Base-by-base conservation (phyloP, 2,888 invertebrate species). In the Zootermopsis nevadensis region DNA sequence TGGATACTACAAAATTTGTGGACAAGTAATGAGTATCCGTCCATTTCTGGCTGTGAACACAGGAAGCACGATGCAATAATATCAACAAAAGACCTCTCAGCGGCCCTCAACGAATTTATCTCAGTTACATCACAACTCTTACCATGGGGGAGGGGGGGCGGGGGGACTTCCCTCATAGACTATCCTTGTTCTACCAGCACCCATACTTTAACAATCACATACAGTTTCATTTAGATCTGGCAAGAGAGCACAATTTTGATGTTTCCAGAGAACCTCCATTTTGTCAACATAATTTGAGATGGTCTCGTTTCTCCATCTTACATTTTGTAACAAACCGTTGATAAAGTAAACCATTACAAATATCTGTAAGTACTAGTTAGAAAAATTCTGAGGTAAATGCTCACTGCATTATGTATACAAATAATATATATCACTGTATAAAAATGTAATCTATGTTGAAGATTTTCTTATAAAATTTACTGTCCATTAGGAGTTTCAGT, bases 121-220 rank as follows among this genome's bases (percentile, higher is more conserved):
- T 81, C 72, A 27, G 69, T 53, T 81, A 72, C 81, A 69, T 81
- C 72, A 81, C 72, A 81, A 53, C 69, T 72, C 48, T 31, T 42
- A 48, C 72, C 69, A 48, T 31, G 35, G 69, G 31, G 55, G n/a
- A n/a, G n/a, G n/a, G n/a, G n/a, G n/a, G n/a, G n/a, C n/a, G n/a
- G n/a, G n/a, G n/a, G n/a, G 72, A 81, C 7, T 24, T 72, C 66
- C 66, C 60, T 42, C 31, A 81, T 24, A 48, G 38, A 35, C n/a
- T 82, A 66, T 53, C 38, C 24, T 82, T 77, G 67, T 77, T 55
- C 85, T 85, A 83, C 85, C 83, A 85, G 85, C 85, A 85, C 85
- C 85, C 85, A 83, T 85, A 77, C 83, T 81, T 80, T 84, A 82
- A 85, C 83, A 82, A 85, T 85, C 85, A 84, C 85, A 85, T 77